Evolutionary conservation across 2,888 invertebrate genomes (phyloP).

Genomic region (Limnephilus lunatus): DNA sequence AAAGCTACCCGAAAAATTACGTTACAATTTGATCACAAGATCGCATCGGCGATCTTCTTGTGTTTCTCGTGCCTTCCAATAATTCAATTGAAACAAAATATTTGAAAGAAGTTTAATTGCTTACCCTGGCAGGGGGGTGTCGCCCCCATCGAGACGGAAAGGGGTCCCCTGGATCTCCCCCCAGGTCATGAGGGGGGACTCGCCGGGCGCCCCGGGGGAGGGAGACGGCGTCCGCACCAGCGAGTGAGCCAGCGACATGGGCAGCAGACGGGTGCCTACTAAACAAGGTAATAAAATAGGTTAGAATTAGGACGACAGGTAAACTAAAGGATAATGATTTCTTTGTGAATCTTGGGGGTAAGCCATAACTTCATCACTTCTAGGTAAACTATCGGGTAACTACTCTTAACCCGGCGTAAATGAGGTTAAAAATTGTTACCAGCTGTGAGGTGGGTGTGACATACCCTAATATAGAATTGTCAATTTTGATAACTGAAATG

Average conservation of each 20-base stretch:
- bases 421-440: too few relatives aligned
- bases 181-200: conserved; percentile 99
- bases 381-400: too few relatives aligned
- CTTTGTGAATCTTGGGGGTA: neutral
- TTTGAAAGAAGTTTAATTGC: conserved; percentile 55
- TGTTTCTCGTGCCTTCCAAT: too few relatives aligned
- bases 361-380: too few relatives aligned
- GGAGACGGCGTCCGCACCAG: conserved; percentile 94
- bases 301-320: neutral
- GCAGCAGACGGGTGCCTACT: conserved; percentile 44
- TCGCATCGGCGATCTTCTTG: too few relatives aligned
- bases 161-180: conserved; percentile 99
- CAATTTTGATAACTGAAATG: too few relatives aligned
- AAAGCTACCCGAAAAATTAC: too few relatives aligned
- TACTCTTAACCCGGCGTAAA: too few relatives aligned
- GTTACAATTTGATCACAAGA: too few relatives aligned
- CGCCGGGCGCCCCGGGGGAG: conserved; percentile 85
- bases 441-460: too few relatives aligned
- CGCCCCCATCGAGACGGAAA: conserved; percentile 93
- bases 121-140: conserved; percentile 87
- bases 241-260: conserved; percentile 67
- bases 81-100: too few relatives aligned
- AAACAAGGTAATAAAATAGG: neutral
- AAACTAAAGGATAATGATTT: neutral
- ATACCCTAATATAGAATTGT: too few relatives aligned